A percentile compares a stretch with the other conserved stretches of the same genome.
These are phyloP conservation scores for Apogon hyalosoma DNA, from an alignment of 2,797 vertebrate genomes.

Conservation along the genomic window DNA sequence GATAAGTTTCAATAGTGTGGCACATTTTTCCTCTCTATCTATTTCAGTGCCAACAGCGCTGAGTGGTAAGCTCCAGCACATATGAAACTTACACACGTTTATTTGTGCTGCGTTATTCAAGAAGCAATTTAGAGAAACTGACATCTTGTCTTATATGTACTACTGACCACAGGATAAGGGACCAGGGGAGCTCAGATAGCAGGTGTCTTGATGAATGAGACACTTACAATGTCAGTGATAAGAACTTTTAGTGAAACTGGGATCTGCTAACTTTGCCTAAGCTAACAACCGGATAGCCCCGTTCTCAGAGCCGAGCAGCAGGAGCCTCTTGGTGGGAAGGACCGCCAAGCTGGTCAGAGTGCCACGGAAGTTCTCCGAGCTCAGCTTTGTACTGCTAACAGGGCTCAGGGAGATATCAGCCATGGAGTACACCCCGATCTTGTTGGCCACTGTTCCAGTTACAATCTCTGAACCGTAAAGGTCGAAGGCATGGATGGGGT, in stretches of 20 bases:
- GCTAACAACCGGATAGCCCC: slow-evolving; percentile 93
- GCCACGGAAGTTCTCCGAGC: slow-evolving; percentile 98
- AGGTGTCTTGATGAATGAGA: slow-evolving; percentile 44
- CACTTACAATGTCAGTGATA: slow-evolving; percentile 42
- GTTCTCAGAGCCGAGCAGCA: slow-evolving; percentile 96
- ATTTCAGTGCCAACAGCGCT: slow-evolving; percentile 60
- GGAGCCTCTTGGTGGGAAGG: slow-evolving; percentile 94
- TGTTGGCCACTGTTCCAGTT: slow-evolving; percentile 95
- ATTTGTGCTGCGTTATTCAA: slow-evolving; percentile 58
- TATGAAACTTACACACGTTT: slow-evolving; percentile 50
- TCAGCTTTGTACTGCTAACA: slow-evolving; percentile 92
- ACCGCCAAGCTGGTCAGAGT: slow-evolving; percentile 95
- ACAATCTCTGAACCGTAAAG: slow-evolving; percentile 93
- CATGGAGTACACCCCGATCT: slow-evolving; percentile 95
- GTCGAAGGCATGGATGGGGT: slow-evolving; percentile 95
- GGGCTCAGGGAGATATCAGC: slow-evolving; percentile 90
- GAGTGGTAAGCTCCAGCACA: slow-evolving; percentile 50
- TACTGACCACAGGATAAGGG: slow-evolving; percentile 41
- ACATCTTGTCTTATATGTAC: slow-evolving; percentile 34
- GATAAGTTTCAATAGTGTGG: slow-evolving; percentile 43
- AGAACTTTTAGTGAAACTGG: slow-evolving; percentile 21
- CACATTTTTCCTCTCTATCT: slow-evolving; percentile 49
- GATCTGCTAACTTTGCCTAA: slow-evolving; percentile 58
- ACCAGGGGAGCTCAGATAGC: slow-evolving; percentile 46
- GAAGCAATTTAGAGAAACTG: slow-evolving; percentile 45